These are phyloP conservation scores for Drosophila sordidapex DNA, from an alignment of 2,888 invertebrate species.

Conservation along the genomic window DNA sequence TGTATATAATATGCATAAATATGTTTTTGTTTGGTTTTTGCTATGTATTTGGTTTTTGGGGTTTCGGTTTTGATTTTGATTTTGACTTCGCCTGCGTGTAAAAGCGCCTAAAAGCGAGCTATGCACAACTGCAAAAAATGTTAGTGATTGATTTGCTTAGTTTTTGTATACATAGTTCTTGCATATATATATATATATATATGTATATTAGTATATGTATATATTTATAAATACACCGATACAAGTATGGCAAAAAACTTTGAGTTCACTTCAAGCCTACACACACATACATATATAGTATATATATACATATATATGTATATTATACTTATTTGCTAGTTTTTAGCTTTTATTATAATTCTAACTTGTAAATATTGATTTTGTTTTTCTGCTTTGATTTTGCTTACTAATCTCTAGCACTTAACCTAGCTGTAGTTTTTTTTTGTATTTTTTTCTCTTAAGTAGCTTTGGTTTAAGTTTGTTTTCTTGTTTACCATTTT, in stretches of 20 bases:
- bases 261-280: constrained; percentile 69
- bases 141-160: constrained; percentile 58
- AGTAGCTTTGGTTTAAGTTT: constrained; percentile 58
- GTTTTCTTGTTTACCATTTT: constrained; percentile 55
- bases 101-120: constrained; percentile 79
- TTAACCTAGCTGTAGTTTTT: constrained; percentile 44
- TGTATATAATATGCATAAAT: constrained; percentile 33
- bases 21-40: constrained; percentile 27
- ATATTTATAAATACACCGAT: constrained; percentile 64
- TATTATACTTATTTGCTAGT: constrained; percentile 22
- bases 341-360: constrained; percentile 36
- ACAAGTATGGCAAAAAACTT: constrained; percentile 65
- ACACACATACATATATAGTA: constrained; percentile 65
- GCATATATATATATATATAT: constrained; percentile 22
- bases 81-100: constrained; percentile 70
- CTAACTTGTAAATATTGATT: constrained; percentile 67
- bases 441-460: constrained; percentile 47
- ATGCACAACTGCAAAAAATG: constrained; percentile 67
- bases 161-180: constrained; percentile 41
- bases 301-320: constrained; percentile 23
- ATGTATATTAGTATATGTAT: constrained; percentile 43
- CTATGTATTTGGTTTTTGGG: constrained; percentile 16
- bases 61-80: not conserved
- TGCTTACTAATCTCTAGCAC: constrained; percentile 44
- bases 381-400: constrained; percentile 32